Base-by-base conservation (phyloP, 2,888 invertebrate genomes). In the Ommatoiulus sabulosus region DNA sequence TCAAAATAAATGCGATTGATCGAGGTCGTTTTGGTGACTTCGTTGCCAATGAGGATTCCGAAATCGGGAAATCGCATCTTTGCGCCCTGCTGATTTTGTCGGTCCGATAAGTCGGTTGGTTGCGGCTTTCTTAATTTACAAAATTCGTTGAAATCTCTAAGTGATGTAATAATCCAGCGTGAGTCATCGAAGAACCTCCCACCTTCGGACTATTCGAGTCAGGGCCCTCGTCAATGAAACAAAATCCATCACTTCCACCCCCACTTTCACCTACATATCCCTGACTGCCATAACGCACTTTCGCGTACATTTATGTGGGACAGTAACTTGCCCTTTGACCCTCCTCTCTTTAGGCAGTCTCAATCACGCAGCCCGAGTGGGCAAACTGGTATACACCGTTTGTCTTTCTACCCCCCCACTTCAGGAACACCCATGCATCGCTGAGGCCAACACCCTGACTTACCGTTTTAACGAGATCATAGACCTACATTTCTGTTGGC, bases 141-240 rank as follows among this genome's bases (percentile, higher is more conserved):
- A 20, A 63, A 20, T 63, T 63, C 63, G 63, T 20, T 5, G 63
- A 63, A 63, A 63, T 63, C 4, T 63, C 20, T 20, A 6, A 63
- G 20, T 63, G 63, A 20, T 20, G 63, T 63, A 63, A 63, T 20
- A 63, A 20, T 63, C 63, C 2, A 63, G 63, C 57, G 57, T 63
- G 63, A 63, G 63, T 63, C 63, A 63, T 5, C 5, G n/a, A 20
- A 63, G 5, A 20, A 20, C 63, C 20, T 63, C n/a, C 63, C 63
- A 20, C 63, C 63, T 63, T 63, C 63, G 63, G 63, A 20, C 63
- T 63, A 63, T 63, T 63, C 4, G 63, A 63, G 63, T 63, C 63
- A 63, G 63, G 63, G 63, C 63, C 63, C 63, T 63, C 63, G n/a
- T 63, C 63, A 63, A 63, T 63, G 63, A n/a, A 63, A 63, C 63